Evolutionary conservation across 2,888 invertebrate genomes (phyloP).

Genomic region (Trichopria drosophilae): DNA sequence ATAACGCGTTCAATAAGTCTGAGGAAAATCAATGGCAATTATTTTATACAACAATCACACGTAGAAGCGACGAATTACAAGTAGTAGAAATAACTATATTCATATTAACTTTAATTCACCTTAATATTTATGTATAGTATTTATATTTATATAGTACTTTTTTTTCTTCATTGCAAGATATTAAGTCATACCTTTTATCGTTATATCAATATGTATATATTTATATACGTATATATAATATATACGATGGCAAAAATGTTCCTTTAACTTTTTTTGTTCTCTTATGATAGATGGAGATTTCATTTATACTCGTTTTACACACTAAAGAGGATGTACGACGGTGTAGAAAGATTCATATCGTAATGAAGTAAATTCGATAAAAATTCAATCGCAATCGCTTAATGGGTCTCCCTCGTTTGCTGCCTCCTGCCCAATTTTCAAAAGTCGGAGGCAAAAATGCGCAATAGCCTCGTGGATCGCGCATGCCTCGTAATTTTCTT

Average conservation of each 20-base stretch:
- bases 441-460: too few species aligned
- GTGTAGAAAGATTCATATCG: conserved; percentile 57
- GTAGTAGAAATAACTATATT: conserved; percentile 57
- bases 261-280: conserved; percentile 39
- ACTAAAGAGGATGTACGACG: conserved; percentile 56
- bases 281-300: conserved; percentile 36
- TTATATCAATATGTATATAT: conserved; percentile 43
- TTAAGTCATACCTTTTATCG: conserved; percentile 49
- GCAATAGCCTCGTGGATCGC: conserved; percentile 25
- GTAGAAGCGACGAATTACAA: conserved; percentile 57
- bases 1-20: conserved; percentile 26
- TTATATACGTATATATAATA: conserved; percentile 35
- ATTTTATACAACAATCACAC: conserved; percentile 58
- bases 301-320: conserved; percentile 44
- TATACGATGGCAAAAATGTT: conserved; percentile 51
- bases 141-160: conserved; percentile 41
- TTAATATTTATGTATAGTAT: conserved; percentile 32
- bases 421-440: too few species aligned
- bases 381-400: conserved; percentile 44
- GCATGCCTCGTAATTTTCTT: conserved; percentile 24
- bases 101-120: conserved; percentile 40
- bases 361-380: conserved; percentile 57
- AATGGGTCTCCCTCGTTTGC: too few species aligned
- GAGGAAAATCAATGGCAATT: conserved; percentile 43
- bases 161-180: conserved; percentile 48